Conservation (phyloP, 1,140 invertebrate species). For the Sweltsa coloradensis region DNA sequence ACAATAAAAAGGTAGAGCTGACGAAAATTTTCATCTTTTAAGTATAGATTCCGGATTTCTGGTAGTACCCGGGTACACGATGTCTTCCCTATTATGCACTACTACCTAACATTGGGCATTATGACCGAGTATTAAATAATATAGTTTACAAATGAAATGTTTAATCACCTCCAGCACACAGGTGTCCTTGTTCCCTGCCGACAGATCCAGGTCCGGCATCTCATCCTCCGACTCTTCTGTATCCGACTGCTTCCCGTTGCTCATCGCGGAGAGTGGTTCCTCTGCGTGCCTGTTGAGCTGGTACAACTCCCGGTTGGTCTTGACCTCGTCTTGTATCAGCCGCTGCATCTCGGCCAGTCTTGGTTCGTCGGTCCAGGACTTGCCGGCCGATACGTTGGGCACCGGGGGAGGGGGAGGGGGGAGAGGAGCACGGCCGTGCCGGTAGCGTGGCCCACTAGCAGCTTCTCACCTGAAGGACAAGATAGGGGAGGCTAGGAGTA, state of each 20-base stretch:
- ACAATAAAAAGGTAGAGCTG: no score
- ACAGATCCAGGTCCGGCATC: constrained; percentile 58
- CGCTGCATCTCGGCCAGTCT: constrained; percentile 50
- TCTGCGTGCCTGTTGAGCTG: no score
- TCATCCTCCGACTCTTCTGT: constrained; percentile 56
- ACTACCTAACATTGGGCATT: not conserved
- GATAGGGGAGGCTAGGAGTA: no score
- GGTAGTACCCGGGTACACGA: no score
- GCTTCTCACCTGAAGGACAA: constrained; percentile 81
- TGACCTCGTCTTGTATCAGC: constrained; percentile 48
- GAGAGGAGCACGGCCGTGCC: constrained; percentile 71
- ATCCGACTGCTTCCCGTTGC: constrained; percentile 32
- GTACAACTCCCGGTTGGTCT: constrained; percentile 55
- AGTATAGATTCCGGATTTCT: no score
- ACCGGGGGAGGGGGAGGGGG: constrained; percentile 55
- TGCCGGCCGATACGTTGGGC: constrained; percentile 51
- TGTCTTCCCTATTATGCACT: no score
- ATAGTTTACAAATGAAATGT: constrained; percentile 8
- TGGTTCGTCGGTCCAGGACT: constrained; percentile 46
- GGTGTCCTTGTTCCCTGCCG: constrained; percentile 67
- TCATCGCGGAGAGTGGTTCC: constrained; percentile 19
- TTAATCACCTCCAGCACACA: constrained; percentile 61
- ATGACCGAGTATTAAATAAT: constrained; percentile 5
- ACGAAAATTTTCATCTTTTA: no score
- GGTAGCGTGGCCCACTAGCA: constrained; percentile 76